Evolutionary conservation across 2,113 vertebrate species (phyloP).

Genomic region (Equus quagga): DNA sequence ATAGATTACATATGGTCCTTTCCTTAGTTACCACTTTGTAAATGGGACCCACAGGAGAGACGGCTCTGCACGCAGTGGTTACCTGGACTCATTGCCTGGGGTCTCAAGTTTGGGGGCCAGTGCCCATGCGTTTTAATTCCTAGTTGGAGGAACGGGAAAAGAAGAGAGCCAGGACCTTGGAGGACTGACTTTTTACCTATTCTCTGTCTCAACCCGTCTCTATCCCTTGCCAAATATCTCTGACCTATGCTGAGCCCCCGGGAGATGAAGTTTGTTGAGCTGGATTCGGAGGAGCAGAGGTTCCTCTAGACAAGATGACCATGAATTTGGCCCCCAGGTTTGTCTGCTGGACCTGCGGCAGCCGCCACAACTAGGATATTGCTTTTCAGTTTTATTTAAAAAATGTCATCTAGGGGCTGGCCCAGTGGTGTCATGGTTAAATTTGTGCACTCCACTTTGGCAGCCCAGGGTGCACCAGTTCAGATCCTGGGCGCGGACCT

Average conservation of each 20-base stretch:
- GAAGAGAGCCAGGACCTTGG: neutral
- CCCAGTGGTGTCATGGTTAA: too few species aligned
- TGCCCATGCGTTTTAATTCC: neutral
- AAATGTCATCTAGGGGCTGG: too few species aligned
- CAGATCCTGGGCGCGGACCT: too few species aligned
- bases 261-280: neutral
- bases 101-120: neutral
- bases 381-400: neutral
- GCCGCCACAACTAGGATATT: neutral
- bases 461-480: too few species aligned
- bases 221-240: neutral
- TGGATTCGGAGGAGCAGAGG: neutral
- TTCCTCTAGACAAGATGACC: neutral
- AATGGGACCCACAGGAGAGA: neutral
- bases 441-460: too few species aligned
- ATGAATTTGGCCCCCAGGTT: neutral
- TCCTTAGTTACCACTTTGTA: neutral
- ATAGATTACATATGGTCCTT: neutral
- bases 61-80: neutral
- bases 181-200: neutral
- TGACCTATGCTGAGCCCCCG: neutral
- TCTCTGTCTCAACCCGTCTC: neutral
- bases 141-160: neutral
- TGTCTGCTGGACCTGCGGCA: neutral
- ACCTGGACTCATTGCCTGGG: neutral